Conservation (phyloP, 2,888 invertebrate genomes). For the Callosobruchus maculatus region DNA sequence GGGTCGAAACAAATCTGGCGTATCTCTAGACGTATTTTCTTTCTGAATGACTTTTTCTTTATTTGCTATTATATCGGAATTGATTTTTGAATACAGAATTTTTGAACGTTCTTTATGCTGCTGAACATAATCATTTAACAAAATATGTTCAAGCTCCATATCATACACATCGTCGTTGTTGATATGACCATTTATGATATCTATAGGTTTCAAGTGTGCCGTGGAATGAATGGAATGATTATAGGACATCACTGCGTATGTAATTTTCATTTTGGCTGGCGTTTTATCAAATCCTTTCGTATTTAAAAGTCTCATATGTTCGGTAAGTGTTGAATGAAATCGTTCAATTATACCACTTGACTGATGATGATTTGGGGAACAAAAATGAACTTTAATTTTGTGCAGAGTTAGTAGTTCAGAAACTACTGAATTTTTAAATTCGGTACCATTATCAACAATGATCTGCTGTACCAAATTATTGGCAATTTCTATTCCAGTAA, state of each 20-base stretch:
- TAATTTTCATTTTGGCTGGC: constrained; percentile 7
- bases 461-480: constrained; percentile 18
- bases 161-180: constrained; percentile 3
- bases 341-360: constrained; percentile 10
- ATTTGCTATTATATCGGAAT: not conserved
- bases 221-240: constrained; percentile 8
- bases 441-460: constrained; percentile 20
- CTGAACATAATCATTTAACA: constrained; percentile 1
- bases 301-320: too few species aligned
- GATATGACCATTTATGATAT: constrained; percentile 6
- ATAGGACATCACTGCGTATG: constrained; percentile 4
- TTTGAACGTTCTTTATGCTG: constrained; percentile 3
- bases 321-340: not conserved
- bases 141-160: not conserved
- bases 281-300: not conserved
- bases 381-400: constrained; percentile 22
- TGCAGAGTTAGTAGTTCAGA: constrained; percentile 18
- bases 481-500: constrained; percentile 10
- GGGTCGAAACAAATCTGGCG: not conserved
- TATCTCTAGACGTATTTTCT: not conserved
- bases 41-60: constrained; percentile 1
- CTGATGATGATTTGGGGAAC: constrained; percentile 15
- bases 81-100: not conserved
- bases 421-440: constrained; percentile 19
- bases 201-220: constrained; percentile 5